A percentile compares a stretch with the other conserved stretches of the same genome.
phyloP scores from a whole-genome alignment of 1,140 invertebrate species.

The Drosophila lini region DNA sequence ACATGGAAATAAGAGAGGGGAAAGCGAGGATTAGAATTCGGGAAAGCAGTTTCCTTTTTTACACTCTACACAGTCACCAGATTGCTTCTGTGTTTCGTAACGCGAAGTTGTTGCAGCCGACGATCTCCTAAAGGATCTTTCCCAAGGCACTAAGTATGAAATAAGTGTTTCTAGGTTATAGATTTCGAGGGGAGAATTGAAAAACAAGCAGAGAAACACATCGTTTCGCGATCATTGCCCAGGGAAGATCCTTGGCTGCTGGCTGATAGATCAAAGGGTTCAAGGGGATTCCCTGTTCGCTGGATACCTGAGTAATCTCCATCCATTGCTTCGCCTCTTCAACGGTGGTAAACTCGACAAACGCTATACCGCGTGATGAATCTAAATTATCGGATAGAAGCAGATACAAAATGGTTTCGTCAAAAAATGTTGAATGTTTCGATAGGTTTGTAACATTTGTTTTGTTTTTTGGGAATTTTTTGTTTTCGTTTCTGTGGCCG shows the following conservation, averaged over 20 bases:
- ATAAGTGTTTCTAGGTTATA: slow-evolving; percentile 43
- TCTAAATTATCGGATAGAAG: slow-evolving; percentile 88
- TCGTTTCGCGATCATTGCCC: slow-evolving; percentile 2
- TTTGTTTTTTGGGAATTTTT: slow-evolving; percentile 26
- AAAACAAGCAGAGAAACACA: not conserved
- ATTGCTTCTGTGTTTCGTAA: slow-evolving; percentile 73
- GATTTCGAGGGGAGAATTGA: not conserved
- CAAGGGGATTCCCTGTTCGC: slow-evolving; percentile 41
- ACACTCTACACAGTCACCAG: slow-evolving; percentile 84
- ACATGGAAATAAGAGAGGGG: slow-evolving; percentile 67
- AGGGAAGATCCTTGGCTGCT: slow-evolving; percentile 6
- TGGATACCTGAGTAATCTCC: slow-evolving; percentile 95
- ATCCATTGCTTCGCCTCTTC: slow-evolving; percentile 96
- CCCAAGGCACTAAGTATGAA: slow-evolving; percentile 23
- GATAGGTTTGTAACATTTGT: slow-evolving; percentile 66
- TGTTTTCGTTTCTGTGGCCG: slow-evolving; percentile 32
- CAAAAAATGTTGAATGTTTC: slow-evolving; percentile 77
- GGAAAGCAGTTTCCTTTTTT: slow-evolving; percentile 39
- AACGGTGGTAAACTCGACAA: slow-evolving; percentile 96
- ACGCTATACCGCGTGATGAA: slow-evolving; percentile 95
- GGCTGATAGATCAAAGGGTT: slow-evolving; percentile 11
- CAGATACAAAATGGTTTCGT: slow-evolving; percentile 84
- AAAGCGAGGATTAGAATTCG: slow-evolving; percentile 61
- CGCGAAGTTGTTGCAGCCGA: slow-evolving; percentile 46
- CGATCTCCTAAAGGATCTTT: slow-evolving; percentile 22